Base-by-base conservation (phyloP, 2,797 vertebrate species). In the Arctocebus calabarensis region DNA sequence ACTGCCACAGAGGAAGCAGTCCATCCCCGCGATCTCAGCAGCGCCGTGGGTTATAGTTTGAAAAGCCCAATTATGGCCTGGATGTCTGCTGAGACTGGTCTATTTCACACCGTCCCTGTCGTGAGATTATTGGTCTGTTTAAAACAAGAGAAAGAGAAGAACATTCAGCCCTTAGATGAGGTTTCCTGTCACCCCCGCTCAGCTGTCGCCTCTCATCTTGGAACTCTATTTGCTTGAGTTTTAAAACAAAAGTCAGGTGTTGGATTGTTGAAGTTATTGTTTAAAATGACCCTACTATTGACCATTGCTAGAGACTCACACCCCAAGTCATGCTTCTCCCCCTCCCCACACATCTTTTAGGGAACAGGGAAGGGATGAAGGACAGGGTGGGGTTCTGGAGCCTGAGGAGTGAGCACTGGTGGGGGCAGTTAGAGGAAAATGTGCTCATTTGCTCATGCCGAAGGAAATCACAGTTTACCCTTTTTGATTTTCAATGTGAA, bases 31-130 rank as follows among this genome's bases (percentile, higher is more conserved):
- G 7, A 16, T 27, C 22, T 25, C 93, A 73, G 71, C 55, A 71
- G 40, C 59, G 48, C 20, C 61, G n/a, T 11, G 27, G 73, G 94
- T 12, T 61, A 77, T 14, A 32, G 7, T 74, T 16, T 73, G 96
- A 95, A 97, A 97, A 97, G 84, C 48, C 88, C 27, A 14, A 27
- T 16, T 8, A 9, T 43, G 89, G 88, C 96, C 97, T 97, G 91
- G 88, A 88, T 86, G 32, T 94, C 77, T 75, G 17, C 66, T 70
- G 79, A 77, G 91, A 19, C 45, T 88, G 78, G 14, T 97, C 81
- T 83, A 29, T 90, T 92, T 96, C 9, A 0, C 83, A 55, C 70
- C 90, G n/a, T 94, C 90, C 92, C 95, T 93, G 79, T 82, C 91
- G 55, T 86, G 88, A 88, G 97, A 96, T 82, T 32, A 77, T 1